A percentile compares a stretch with the other conserved stretches of the same genome.
Evolutionary conservation across 2,888 invertebrate species (phyloP).

Genomic region (Drosophila rellima): DNA sequence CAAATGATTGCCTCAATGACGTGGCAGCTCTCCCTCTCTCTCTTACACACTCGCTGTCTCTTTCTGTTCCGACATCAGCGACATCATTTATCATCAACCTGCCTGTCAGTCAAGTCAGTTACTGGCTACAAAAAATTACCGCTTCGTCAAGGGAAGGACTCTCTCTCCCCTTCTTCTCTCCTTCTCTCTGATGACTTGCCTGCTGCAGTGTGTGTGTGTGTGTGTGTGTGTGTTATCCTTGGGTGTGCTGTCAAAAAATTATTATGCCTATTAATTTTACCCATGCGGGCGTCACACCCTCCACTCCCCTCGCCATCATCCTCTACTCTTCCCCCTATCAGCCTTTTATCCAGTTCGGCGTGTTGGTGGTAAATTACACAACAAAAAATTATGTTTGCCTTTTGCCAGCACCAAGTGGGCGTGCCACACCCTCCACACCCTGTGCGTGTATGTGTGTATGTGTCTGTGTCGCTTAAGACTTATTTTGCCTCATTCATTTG

Average conservation of each 20-base stretch:
- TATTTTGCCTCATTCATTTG: conserved; percentile 83
- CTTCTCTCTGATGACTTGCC: conserved; percentile 41
- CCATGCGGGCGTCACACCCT: conserved; percentile 69
- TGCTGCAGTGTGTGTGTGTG: conserved; percentile 37
- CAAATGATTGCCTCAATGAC: conserved; percentile 81
- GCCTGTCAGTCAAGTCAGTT: conserved; percentile 82
- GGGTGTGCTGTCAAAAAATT: conserved; percentile 85
- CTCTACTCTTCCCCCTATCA: not conserved
- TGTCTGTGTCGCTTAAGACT: conserved; percentile 72
- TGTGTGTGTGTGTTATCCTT: conserved; percentile 82
- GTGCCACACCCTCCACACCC: conserved; percentile 46
- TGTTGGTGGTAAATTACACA: conserved; percentile 78
- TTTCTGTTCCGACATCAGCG: conserved; percentile 74
- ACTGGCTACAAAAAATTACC: conserved; percentile 65
- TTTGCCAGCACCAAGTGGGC: conserved; percentile 79
- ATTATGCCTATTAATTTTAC: conserved; percentile 85
- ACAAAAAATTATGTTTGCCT: conserved; percentile 81
- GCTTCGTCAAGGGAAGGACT: conserved; percentile 52
- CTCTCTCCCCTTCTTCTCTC: not conserved
- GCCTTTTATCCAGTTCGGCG: conserved; percentile 27
- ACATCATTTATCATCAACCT: conserved; percentile 85
- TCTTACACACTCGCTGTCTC: not conserved
- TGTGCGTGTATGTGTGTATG: not conserved
- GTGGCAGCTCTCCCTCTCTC: conserved; percentile 56
- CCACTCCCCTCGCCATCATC: conserved; percentile 4